Conservation (phyloP, 2,113 vertebrate genomes). For the Catagonus wagneri region DNA sequence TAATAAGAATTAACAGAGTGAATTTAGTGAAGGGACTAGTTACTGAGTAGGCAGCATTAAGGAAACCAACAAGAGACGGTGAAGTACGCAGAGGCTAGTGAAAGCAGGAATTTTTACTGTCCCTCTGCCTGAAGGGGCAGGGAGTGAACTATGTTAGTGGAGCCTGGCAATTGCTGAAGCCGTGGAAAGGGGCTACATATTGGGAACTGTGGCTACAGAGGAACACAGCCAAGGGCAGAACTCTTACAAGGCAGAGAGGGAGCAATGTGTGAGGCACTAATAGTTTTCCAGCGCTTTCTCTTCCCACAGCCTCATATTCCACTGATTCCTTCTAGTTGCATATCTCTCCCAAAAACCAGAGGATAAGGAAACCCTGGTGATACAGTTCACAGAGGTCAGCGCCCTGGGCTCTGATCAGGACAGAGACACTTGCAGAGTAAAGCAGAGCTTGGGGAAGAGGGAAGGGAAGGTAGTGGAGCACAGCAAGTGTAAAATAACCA, state of each 20-base stretch:
- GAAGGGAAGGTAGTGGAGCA: not conserved
- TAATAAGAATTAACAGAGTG: not conserved
- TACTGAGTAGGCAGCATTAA: not conserved
- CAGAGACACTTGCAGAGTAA: not conserved
- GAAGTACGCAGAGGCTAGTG: not conserved
- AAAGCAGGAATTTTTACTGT: not conserved
- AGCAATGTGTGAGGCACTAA: not conserved
- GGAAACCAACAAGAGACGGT: not conserved
- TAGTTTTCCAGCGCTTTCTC: not conserved
- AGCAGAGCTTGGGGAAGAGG: not conserved
- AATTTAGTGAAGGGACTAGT: conserved; percentile 2
- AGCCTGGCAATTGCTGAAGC: not conserved
- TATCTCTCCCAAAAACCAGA: not conserved
- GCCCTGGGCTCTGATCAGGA: not conserved
- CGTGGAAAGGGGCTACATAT: not conserved
- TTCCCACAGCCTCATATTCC: not conserved
- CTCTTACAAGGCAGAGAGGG: not conserved
- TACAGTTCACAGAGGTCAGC: not conserved
- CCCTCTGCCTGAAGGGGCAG: not conserved
- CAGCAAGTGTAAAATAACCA: not conserved
- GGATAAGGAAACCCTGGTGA: not conserved
- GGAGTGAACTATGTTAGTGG: not conserved
- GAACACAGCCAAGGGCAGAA: not conserved
- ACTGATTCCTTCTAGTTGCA: not conserved
- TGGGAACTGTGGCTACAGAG: not conserved